These are phyloP conservation scores for Zaprionus bogoriensis DNA, from an alignment of 2,888 invertebrate genomes.

Conservation along the genomic window DNA sequence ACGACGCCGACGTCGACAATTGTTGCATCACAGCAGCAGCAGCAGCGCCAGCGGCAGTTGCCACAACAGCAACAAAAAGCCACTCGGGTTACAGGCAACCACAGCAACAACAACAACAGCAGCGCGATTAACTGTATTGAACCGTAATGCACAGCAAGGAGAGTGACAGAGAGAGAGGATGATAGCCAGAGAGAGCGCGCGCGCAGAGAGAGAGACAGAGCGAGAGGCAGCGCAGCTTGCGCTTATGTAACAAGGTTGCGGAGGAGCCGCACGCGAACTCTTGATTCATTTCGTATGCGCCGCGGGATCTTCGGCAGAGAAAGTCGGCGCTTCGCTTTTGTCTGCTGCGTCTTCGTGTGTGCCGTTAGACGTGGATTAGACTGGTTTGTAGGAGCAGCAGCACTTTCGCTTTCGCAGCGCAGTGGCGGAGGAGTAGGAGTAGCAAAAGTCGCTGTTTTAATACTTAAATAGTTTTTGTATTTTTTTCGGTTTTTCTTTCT, in stretches of 20 bases:
- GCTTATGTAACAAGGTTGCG: conserved; percentile 73
- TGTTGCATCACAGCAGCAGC: conserved; percentile 50
- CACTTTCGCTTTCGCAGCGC: conserved; percentile 58
- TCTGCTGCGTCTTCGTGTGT: neutral
- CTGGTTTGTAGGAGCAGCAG: conserved; percentile 66
- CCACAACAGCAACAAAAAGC: conserved; percentile 23
- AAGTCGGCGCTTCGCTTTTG: conserved; percentile 27
- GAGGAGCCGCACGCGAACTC: conserved; percentile 53
- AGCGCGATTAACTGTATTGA: conserved; percentile 46
- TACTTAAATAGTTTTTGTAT: conserved; percentile 40
- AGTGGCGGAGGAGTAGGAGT: conserved; percentile 1
- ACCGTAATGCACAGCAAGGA: conserved; percentile 50
- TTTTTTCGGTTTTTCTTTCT: conserved; percentile 21
- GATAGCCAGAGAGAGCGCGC: neutral
- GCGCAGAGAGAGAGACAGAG: neutral
- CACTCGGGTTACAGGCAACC: conserved; percentile 16
- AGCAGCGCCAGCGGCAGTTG: conserved; percentile 11
- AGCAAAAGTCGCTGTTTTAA: conserved; percentile 30
- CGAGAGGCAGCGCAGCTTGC: conserved; percentile 1
- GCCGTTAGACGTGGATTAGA: conserved; percentile 36
- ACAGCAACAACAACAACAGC: conserved; percentile 11
- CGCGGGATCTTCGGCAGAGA: conserved; percentile 46
- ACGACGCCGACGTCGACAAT: conserved; percentile 31
- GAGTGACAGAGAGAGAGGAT: conserved; percentile 3
- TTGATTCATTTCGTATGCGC: conserved; percentile 49